A percentile compares a stretch with the other conserved stretches of the same genome.
phyloP scores from a whole-genome alignment of 2,113 vertebrate species.

The Oreochromis aureus region DNA sequence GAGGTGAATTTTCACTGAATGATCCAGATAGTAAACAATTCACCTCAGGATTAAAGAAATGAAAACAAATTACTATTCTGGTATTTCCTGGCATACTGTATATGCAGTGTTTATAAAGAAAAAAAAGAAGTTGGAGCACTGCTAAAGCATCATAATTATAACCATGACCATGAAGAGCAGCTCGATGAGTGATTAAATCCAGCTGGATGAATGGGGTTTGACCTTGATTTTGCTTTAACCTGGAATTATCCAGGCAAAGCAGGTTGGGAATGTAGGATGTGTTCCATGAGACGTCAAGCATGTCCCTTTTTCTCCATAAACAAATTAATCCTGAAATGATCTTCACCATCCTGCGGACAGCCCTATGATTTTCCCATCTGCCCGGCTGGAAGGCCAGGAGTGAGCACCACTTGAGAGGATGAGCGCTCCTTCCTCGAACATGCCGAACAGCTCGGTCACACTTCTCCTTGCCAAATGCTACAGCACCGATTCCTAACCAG shows the following conservation, averaged over 20 bases:
- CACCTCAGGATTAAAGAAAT: neutral
- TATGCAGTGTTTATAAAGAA: neutral
- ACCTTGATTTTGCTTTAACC: neutral
- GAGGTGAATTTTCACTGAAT: neutral
- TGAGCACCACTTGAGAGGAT: conserved; percentile 9
- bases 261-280: conserved; percentile 3
- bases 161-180: neutral
- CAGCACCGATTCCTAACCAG: neutral
- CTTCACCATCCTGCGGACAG: conserved; percentile 17
- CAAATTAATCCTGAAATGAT: conserved; percentile 46
- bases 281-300: conserved; percentile 8
- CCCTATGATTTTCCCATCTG: conserved; percentile 61
- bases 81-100: neutral
- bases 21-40: neutral
- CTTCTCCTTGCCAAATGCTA: neutral
- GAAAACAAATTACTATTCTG: neutral
- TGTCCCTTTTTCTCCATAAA: conserved; percentile 33
- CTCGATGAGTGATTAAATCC: neutral
- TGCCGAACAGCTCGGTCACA: neutral
- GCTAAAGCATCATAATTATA: neutral
- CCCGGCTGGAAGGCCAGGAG: conserved; percentile 7
- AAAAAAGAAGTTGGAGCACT: neutral
- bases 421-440: conserved; percentile 5
- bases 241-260: neutral
- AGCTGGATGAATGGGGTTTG: neutral